Conservation (phyloP, 2,797 vertebrate genomes). For the Diglossa cyanea region DNA sequence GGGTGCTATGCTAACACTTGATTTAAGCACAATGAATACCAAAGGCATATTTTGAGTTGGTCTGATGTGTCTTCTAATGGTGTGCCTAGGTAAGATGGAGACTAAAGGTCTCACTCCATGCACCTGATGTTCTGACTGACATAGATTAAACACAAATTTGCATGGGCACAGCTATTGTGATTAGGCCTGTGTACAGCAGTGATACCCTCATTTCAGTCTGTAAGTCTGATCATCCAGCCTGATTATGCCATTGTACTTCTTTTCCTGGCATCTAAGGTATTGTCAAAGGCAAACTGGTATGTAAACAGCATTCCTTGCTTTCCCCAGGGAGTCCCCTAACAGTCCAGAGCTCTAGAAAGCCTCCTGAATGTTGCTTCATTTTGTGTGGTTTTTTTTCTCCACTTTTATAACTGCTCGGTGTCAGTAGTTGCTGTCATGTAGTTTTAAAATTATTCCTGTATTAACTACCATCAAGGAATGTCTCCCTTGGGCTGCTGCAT, state of each 20-base stretch:
- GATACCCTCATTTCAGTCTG: neutral
- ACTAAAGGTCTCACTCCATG: neutral
- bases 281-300: neutral
- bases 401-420: neutral
- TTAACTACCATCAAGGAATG: neutral
- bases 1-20: neutral
- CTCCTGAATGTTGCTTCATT: neutral
- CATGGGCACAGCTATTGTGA: neutral
- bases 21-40: neutral
- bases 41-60: neutral
- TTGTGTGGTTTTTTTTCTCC: neutral
- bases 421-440: neutral
- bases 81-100: neutral
- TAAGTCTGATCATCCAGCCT: neutral
- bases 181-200: neutral
- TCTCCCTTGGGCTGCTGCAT: neutral
- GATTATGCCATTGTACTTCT: neutral
- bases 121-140: neutral
- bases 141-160: neutral
- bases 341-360: neutral
- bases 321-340: neutral
- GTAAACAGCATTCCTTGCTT: fast-evolving
- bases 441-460: neutral
- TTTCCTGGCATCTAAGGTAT: neutral
- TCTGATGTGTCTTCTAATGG: neutral